Base-by-base conservation (phyloP, 2,113 vertebrate species). In the Gasterosteus nipponicus region DNA sequence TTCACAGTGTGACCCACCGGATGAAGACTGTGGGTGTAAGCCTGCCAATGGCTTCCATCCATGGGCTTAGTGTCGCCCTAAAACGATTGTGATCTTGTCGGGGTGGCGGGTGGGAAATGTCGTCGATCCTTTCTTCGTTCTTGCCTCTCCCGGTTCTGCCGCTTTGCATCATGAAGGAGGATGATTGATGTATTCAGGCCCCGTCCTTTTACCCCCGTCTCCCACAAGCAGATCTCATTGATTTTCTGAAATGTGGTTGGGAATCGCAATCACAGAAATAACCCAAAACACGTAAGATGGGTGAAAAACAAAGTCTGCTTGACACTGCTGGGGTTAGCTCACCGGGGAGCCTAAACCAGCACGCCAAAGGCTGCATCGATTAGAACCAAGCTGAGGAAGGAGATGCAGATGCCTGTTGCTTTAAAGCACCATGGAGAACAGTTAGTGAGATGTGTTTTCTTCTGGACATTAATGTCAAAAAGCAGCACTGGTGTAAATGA, bases 191-290 rank as follows among this genome's bases (percentile, higher is more conserved):
- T 68, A 71, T 80, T 83, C 78, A 69, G 47, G 39, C 19, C 71
- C 53, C 62, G 41, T 75, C 62, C 77, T 66, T 75, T 74, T 82
- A 78, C 72, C 78, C 59, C 54, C 54, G 53, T 35, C 49, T 38
- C 53, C 64, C 73, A 19, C 31, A 33, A 79, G 76, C 75, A 76
- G 54, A 75, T 81, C 67, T 71, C 69, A 89, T 85, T 86, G 84
- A 87, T 89, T 87, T 80, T 80, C 51, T 69, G 59, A 75, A 86
- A 85, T 84, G 85, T 67, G 47, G 75, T 57, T 64, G 60, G 70
- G 90, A 92, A 90, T 91, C 62, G 49, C 79, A 90, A 89, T 82
- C 68, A 81, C 73, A 72, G 62, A 74, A 81, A 84, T 72, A 72
- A 80, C 75, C 79, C 14, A 39, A 66, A 56, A 85, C 69, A 62